Evolutionary conservation across 2,113 vertebrate species (phyloP), one percentile per base, ranked within the genome.

Genomic region (Merops nubicus): DNA sequence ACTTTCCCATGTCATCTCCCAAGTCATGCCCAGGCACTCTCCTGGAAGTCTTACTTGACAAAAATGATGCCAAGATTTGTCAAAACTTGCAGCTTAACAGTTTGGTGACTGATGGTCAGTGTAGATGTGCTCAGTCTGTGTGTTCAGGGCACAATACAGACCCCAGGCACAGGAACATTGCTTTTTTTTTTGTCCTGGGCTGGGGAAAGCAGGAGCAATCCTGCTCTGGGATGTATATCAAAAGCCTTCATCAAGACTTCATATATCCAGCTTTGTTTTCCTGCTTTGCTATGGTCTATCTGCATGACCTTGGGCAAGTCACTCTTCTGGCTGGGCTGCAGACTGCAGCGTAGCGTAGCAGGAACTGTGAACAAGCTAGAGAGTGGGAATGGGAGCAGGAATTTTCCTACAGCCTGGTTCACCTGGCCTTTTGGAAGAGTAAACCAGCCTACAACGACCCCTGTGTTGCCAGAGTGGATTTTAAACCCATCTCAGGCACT

Each of bases 231-330:
- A 74, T 0, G 0, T 51, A 67, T 34, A 25, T 74, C 23, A 69
- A 48, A 85, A 87, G 19, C 40, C 51, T 89, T 50, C 62, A 72
- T 68, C 56, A 63, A 80, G 56, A 26, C 6, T 93, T 85, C 36
- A 42, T 21, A 20, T 29, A 86, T 6, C 11, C 76, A 38, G 72
- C 64, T 85, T 80, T 72, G 68, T 70, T 95, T 87, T 92, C 62
- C 73, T 95, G 48, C 43, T 94, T 53, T 1, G 2, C 64, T 51
- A 80, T 0, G 0, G 64, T 81, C 56, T 72, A 3, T 51, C 83
- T 81, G 92, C 26, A 63, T 94, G 92, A 97, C 96, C 96, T 96
- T 97, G 96, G 83, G 38, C 88, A 94, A 94, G 68, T 72, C 79
- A 78, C 56, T 85, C 64, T 38, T 67, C 93, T 85, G 89, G 48